Conservation (phyloP, 2,888 invertebrate species). For the Pollenia angustigena region DNA sequence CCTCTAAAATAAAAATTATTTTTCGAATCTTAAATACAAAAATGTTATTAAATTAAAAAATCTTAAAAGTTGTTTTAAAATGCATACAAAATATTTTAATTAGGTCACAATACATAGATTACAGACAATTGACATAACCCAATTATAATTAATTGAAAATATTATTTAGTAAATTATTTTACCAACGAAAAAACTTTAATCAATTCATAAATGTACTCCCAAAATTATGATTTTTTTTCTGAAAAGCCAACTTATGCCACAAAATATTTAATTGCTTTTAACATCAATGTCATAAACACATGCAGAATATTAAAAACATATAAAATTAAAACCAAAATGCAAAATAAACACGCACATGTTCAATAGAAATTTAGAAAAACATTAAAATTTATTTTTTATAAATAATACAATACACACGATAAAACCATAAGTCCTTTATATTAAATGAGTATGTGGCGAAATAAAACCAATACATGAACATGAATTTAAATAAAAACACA, state of each 20-base stretch:
- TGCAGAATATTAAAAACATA: conserved; percentile 24
- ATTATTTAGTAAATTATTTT: conserved; percentile 8
- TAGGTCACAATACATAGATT: no score
- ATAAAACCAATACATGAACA: conserved; percentile 23
- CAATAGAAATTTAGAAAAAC: not conserved
- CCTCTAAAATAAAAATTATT: no score
- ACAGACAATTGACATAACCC: not conserved
- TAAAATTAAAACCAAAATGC: conserved; percentile 9
- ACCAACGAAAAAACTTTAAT: not conserved
- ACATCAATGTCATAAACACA: conserved; percentile 52
- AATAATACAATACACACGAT: conserved; percentile 17
- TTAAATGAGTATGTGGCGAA: conserved; percentile 50
- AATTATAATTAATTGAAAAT: conserved; percentile 10
- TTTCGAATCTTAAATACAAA: no score
- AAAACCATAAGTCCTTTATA: conserved; percentile 47
- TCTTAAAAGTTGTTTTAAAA: no score
- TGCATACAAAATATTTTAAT: no score
- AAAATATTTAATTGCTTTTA: conserved; percentile 61
- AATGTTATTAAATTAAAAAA: no score
- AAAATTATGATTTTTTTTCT: not conserved
- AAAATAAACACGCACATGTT: conserved; percentile 35
- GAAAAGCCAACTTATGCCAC: conserved; percentile 7
- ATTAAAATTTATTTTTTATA: not conserved
- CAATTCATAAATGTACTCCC: not conserved
- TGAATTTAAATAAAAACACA: not conserved